Evolutionary conservation across 2,797 vertebrate species (phyloP), one percentile per base, ranked within the genome.

Genomic region (Sebastes diploproa): DNA sequence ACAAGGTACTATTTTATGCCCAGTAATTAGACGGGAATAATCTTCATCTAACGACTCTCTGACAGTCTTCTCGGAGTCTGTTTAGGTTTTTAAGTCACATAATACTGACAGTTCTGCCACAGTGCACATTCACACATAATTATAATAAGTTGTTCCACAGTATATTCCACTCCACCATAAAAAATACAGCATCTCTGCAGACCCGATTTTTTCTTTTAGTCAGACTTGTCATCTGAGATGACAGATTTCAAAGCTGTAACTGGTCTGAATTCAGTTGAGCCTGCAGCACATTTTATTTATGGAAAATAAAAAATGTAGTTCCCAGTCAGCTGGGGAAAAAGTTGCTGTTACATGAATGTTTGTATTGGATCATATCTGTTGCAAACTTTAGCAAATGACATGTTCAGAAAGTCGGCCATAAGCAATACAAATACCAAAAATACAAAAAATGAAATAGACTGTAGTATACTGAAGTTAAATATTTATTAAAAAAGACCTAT

Each of bases 161-260:
- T 66, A 36, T 36, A 30, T 72, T 72, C 55, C 18, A 14, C 38
- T 32, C 58, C 29, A 70, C 30, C 52, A 52, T 46, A 20, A 70
- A 69, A 76, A 72, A 79, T 65, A 30, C 76, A 62, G 32, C 66
- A 42, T 71, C 69, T 63, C 69, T 63, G 63, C 62, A 72, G 60
- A 78, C 12, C 32, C 8, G 1, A 7, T 80, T 30, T 30, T 32
- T 65, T 63, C 29, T 46, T 61, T 58, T n/a, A 46, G 50, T 52
- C 72, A 66, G 46, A 58, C 34, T 78, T 77, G 70, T 78, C 69
- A 58, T 62, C 38, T 30, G 68, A 78, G 52, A 50, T 62, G 76
- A 77, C 73, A 79, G 66, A 61, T 52, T 73, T 70, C 4, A 34
- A 52, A 72, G 22, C 61, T 56, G 54, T 22, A 70, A 54, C 46